phyloP scores from a whole-genome alignment of 2,797 vertebrate genomes.

The Poecilia gillii region DNA sequence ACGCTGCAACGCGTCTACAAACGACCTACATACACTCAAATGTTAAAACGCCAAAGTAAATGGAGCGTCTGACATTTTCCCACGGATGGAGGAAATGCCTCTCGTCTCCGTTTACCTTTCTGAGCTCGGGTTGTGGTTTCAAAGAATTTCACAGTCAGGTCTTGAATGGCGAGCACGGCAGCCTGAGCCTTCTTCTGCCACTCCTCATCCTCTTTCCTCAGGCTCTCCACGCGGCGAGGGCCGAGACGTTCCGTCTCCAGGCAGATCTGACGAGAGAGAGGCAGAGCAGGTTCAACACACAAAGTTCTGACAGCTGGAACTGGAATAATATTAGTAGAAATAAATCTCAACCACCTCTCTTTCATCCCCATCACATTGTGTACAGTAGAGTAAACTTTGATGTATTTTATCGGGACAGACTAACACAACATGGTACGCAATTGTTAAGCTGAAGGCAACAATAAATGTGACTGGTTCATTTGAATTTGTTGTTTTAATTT shows the following conservation, averaged over 20 bases:
- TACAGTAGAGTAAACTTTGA: background rate
- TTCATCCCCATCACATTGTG: background rate
- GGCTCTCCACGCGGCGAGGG: conserved; percentile 91
- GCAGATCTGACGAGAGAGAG: conserved; percentile 83
- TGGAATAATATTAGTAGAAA: background rate
- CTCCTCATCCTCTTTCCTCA: conserved; percentile 92
- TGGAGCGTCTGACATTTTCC: background rate
- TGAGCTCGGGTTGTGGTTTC: conserved; percentile 94
- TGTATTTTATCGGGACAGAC: background rate
- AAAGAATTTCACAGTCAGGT: conserved; percentile 97
- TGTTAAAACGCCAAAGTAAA: background rate
- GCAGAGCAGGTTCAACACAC: background rate
- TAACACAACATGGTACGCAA: background rate
- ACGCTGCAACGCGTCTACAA: background rate
- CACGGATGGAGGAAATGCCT: conserved; percentile 14
- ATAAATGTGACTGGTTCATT: background rate
- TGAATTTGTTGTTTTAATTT: background rate
- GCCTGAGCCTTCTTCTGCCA: conserved; percentile 96
- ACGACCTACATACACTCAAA: background rate
- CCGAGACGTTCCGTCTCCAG: conserved; percentile 96
- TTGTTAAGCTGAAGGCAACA: background rate
- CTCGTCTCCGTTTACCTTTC: conserved; percentile 84
- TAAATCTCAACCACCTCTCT: background rate
- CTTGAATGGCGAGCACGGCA: conserved; percentile 94
- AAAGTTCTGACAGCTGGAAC: background rate